A percentile compares a stretch with the other conserved stretches of the same genome.
These are phyloP conservation scores for Streptopelia turtur DNA, from an alignment of 2,797 vertebrate genomes.

Conservation along the genomic window DNA sequence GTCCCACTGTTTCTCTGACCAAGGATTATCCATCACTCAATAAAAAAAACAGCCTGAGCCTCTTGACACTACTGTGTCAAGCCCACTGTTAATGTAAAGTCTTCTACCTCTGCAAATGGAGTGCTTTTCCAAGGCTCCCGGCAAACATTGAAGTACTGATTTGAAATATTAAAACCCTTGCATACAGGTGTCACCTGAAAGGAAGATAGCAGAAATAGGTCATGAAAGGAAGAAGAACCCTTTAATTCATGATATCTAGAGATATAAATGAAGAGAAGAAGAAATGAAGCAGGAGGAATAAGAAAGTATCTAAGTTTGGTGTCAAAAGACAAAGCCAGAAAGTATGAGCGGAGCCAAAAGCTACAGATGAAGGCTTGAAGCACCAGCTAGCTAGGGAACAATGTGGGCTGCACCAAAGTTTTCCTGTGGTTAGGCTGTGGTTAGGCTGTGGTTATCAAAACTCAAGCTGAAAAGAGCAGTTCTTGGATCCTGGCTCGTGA, in stretches of 20 bases:
- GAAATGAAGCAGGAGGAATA: neutral
- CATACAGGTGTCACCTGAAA: neutral
- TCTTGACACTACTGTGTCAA: neutral
- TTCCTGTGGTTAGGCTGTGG: constrained; percentile 1
- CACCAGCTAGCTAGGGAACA: neutral
- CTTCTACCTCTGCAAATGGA: neutral
- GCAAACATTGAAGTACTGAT: neutral
- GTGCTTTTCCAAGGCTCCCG: neutral
- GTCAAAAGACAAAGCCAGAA: neutral
- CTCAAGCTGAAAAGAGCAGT: neutral
- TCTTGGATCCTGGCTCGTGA: constrained; percentile 33
- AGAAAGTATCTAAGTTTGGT: neutral
- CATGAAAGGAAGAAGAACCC: neutral
- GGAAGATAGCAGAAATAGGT: neutral
- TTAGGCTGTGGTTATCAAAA: neutral
- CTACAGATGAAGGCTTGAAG: neutral
- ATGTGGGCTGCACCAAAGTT: constrained; percentile 1
- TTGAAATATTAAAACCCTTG: neutral
- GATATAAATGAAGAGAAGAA: neutral
- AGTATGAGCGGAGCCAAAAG: neutral
- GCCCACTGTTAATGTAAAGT: neutral
- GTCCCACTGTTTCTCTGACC: neutral
- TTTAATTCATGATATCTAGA: neutral
- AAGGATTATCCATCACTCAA: neutral
- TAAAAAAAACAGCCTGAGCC: neutral